These are phyloP conservation scores for Saturnia japonica DNA, from an alignment of 2,888 invertebrate species.

Conservation along the genomic window DNA sequence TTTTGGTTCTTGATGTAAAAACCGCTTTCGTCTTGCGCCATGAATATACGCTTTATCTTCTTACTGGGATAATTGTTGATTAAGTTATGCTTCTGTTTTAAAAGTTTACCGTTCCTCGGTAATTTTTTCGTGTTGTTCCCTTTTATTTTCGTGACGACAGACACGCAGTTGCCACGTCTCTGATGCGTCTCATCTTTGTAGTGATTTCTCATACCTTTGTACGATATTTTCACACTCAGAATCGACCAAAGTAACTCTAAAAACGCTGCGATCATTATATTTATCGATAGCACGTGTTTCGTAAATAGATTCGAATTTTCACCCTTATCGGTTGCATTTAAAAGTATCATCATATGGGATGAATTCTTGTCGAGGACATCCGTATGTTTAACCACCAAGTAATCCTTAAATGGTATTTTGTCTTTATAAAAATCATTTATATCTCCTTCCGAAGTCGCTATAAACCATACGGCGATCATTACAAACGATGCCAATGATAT, in stretches of 20 bases:
- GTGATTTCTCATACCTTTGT: conserved; percentile 82
- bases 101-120: conserved; percentile 64
- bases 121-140: conserved; percentile 72
- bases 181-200: conserved; percentile 80
- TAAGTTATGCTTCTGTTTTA: conserved; percentile 76
- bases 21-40: conserved; percentile 68
- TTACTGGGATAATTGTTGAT: conserved; percentile 79
- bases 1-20: conserved; percentile 73
- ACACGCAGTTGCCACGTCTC: conserved; percentile 74
- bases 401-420: conserved; percentile 64
- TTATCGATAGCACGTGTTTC: conserved; percentile 78
- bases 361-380: conserved; percentile 63
- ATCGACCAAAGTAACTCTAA: conserved; percentile 83
- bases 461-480: conserved; percentile 69
- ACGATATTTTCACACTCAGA: conserved; percentile 81
- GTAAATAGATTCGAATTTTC: conserved; percentile 60
- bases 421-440: conserved; percentile 70
- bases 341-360: conserved; percentile 65
- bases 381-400: conserved; percentile 60
- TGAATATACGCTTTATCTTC: conserved; percentile 78
- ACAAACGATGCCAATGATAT: conserved; percentile 72
- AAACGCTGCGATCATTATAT: conserved; percentile 82
- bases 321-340: conserved; percentile 44
- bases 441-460: conserved; percentile 61
- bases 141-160: conserved; percentile 80